phyloP scores from a whole-genome alignment of 1,140 invertebrate species.

The Drosophila orena region DNA sequence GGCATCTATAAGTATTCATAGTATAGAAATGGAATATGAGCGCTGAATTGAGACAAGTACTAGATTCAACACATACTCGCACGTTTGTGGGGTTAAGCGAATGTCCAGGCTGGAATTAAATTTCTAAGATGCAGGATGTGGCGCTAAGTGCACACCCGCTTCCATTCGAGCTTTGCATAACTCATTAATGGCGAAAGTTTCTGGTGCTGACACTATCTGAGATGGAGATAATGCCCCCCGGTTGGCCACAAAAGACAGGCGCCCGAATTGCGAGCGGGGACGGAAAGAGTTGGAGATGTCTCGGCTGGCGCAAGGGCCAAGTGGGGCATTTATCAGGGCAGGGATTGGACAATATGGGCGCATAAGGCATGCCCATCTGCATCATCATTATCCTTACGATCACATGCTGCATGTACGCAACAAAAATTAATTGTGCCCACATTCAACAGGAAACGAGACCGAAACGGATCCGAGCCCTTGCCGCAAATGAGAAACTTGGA shows the following conservation, averaged over 20 bases:
- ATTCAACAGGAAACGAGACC: conserved; percentile 66
- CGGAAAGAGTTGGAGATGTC: conserved; percentile 1
- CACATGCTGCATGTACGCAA: conserved; percentile 45
- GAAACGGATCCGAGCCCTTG: conserved; percentile 34
- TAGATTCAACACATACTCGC: no score
- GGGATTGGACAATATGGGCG: conserved; percentile 39
- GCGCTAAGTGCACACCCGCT: conserved; percentile 31
- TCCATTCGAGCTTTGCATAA: conserved; percentile 28
- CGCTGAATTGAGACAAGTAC: no score
- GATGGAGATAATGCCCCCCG: conserved; percentile 28
- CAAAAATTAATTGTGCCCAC: conserved; percentile 69
- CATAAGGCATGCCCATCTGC: conserved; percentile 40
- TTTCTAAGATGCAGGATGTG: conserved; percentile 50
- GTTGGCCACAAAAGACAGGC: conserved; percentile 19
- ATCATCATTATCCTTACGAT: conserved; percentile 36
- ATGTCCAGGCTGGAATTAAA: conserved; percentile 37
- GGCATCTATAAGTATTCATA: no score
- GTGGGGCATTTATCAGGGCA: conserved; percentile 37
- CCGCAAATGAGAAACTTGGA: conserved; percentile 63
- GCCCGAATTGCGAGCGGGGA: neutral
- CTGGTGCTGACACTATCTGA: conserved; percentile 33
- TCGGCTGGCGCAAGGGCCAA: conserved; percentile 17
- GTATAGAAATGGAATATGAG: no score
- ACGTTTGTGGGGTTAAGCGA: conserved; percentile 16
- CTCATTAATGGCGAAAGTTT: conserved; percentile 56